Evolutionary conservation across 2,113 vertebrate genomes (phyloP).

Genomic region (Andinoacara biseriatus): DNA sequence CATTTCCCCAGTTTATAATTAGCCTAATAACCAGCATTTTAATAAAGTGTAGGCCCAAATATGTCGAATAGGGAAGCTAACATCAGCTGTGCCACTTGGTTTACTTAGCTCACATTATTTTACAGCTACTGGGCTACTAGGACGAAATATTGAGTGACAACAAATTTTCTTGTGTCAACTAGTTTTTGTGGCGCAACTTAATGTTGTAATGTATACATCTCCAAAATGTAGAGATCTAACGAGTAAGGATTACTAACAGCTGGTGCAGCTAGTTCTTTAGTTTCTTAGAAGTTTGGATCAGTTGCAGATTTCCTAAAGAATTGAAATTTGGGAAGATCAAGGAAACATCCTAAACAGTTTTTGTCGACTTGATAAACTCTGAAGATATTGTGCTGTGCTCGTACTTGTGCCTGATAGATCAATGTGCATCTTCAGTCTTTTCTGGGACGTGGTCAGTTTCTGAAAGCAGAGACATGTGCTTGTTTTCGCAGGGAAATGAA

Average conservation of each 20-base stretch:
- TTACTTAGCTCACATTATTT: neutral
- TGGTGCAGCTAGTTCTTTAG: slow-evolving; percentile 3
- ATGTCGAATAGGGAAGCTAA: neutral
- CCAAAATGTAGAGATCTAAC: neutral
- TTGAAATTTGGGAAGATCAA: neutral
- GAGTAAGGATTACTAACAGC: neutral
- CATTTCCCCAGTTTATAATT: neutral
- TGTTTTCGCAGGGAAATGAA: slow-evolving; percentile 32
- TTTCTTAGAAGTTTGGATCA: neutral
- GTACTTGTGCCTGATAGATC: slow-evolving; percentile 11
- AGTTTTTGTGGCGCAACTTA: neutral
- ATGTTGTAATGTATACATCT: neutral
- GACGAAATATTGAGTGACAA: neutral
- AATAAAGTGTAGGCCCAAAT: neutral
- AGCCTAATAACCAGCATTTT: neutral
- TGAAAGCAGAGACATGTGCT: slow-evolving; percentile 58
- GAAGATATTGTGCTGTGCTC: slow-evolving; percentile 27
- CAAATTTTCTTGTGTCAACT: neutral
- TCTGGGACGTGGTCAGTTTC: slow-evolving; percentile 1
- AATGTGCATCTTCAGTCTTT: slow-evolving; percentile 13
- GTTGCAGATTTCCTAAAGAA: neutral
- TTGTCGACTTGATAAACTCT: neutral
- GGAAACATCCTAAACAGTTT: neutral
- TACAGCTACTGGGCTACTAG: neutral
- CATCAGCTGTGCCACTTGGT: neutral